A percentile compares a stretch with the other conserved stretches of the same genome.
phyloP scores from a whole-genome alignment of 92 coral and sea anemone species.

The Metridium senile region DNA sequence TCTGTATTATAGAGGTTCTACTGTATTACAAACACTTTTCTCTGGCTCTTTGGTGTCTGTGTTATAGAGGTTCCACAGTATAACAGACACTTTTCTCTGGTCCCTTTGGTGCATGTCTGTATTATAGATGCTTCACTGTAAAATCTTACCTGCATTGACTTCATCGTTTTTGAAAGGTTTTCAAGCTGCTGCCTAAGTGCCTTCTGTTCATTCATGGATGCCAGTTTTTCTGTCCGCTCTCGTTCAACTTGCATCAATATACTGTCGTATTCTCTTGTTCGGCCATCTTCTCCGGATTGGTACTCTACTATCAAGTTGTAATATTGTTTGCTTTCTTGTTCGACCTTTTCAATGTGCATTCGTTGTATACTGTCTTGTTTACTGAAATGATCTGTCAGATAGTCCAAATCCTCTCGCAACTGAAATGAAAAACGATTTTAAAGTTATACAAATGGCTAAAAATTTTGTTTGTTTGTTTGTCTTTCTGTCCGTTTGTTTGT shows the following conservation, averaged over 20 bases:
- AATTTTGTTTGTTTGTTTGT: too few relatives aligned
- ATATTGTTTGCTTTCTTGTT: slow-evolving; percentile 81
- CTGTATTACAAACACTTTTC: too few relatives aligned
- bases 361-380: slow-evolving; percentile 70
- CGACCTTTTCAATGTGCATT: slow-evolving; percentile 67
- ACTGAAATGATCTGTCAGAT: slow-evolving; percentile 45
- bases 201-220: slow-evolving; percentile 90
- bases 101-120: too few relatives aligned
- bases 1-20: too few relatives aligned
- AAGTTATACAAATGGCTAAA: not conserved
- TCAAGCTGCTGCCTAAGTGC: slow-evolving; percentile 83
- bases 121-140: not conserved
- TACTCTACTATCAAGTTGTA: slow-evolving; percentile 78
- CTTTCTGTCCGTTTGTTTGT: too few relatives aligned
- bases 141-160: slow-evolving; percentile 75
- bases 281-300: slow-evolving; percentile 82
- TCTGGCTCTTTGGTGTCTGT: too few relatives aligned
- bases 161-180: slow-evolving; percentile 82
- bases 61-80: too few relatives aligned
- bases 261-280: slow-evolving; percentile 87
- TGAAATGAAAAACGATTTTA: slow-evolving; percentile 15
- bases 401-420: slow-evolving; percentile 65
- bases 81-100: too few relatives aligned
- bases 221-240: slow-evolving; percentile 90
- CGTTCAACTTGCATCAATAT: slow-evolving; percentile 85